A percentile compares a stretch with the other conserved stretches of the same genome.
Conservation (phyloP, 2,888 invertebrate species). For the Drosophila birchii region DNA sequence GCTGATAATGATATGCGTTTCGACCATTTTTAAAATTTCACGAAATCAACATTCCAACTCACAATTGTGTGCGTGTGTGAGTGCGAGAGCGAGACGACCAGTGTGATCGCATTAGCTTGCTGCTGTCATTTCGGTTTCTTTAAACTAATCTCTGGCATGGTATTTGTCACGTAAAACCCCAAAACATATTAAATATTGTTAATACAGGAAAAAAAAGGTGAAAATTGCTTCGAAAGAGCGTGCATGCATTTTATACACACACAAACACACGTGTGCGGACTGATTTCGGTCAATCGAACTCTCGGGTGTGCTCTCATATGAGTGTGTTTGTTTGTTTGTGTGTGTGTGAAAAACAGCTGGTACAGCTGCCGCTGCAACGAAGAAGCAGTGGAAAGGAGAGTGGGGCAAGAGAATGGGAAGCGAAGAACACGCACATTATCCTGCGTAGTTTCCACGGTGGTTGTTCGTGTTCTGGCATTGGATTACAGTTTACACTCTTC, state of each 20-base stretch:
- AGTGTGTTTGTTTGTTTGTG: slow-evolving; percentile 9
- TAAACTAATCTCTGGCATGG: slow-evolving; percentile 54
- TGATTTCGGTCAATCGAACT: slow-evolving; percentile 16
- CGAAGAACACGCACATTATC: slow-evolving; percentile 33
- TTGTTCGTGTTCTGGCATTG: slow-evolving; percentile 57
- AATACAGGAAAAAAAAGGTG: slow-evolving; percentile 19
- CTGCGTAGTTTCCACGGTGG: slow-evolving; percentile 52
- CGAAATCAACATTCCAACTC: slow-evolving; percentile 79
- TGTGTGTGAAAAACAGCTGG: slow-evolving; percentile 69
- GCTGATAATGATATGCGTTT: slow-evolving; percentile 72
- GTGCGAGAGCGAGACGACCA: slow-evolving; percentile 66
- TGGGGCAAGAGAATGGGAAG: neutral
- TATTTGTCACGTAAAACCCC: slow-evolving; percentile 70
- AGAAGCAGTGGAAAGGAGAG: slow-evolving; percentile 34
- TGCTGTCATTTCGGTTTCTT: slow-evolving; percentile 73
- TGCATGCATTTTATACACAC: neutral
- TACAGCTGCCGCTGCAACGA: slow-evolving; percentile 61
- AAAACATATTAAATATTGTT: slow-evolving; percentile 58
- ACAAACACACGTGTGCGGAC: slow-evolving; percentile 33
- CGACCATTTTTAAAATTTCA: slow-evolving; percentile 80
- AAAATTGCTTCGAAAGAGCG: slow-evolving; percentile 21
- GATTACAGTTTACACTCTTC: slow-evolving; percentile 52
- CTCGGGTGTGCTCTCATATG: slow-evolving; percentile 4
- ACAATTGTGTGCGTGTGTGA: slow-evolving; percentile 54
- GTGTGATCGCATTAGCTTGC: slow-evolving; percentile 55